phyloP scores from a whole-genome alignment of 2,113 vertebrate species.

The Xyliphius kryptos region DNA sequence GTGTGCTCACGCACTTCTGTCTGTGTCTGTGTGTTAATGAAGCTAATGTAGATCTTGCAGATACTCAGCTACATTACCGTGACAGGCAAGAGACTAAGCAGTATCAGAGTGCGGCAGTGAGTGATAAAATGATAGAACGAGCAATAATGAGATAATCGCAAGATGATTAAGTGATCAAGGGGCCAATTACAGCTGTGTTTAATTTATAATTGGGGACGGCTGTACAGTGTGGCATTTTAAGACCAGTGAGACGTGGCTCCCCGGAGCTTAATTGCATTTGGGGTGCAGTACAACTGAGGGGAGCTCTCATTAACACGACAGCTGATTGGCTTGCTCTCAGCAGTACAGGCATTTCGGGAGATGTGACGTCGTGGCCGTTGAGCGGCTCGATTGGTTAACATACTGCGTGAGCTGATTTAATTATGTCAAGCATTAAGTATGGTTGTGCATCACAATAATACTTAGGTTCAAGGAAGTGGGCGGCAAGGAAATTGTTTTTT shows the following conservation, averaged over 20 bases:
- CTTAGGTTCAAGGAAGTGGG: neutral
- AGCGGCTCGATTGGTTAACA: neutral
- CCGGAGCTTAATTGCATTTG: constrained; percentile 39
- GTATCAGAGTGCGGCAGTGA: constrained; percentile 32
- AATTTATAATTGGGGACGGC: constrained; percentile 44
- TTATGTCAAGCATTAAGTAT: neutral
- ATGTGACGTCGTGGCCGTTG: neutral
- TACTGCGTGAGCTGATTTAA: neutral
- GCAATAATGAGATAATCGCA: constrained; percentile 51
- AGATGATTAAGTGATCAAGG: constrained; percentile 53
- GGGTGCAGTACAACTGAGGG: constrained; percentile 23
- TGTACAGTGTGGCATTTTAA: constrained; percentile 42
- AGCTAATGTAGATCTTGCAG: constrained; percentile 41
- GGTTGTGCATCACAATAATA: too few species aligned
- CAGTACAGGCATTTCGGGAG: neutral
- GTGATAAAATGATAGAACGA: constrained; percentile 46
- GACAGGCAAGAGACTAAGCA: constrained; percentile 40
- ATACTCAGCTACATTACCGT: constrained; percentile 33
- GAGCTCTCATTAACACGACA: constrained; percentile 24
- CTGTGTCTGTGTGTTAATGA: constrained; percentile 32
- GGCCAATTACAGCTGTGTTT: constrained; percentile 50
- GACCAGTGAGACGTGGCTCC: constrained; percentile 36
- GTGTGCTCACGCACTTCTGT: constrained; percentile 1
- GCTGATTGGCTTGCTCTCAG: constrained; percentile 17
- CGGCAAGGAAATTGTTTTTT: neutral